Evolutionary conservation across 2,113 vertebrate species (phyloP), one percentile per base, ranked within the genome.

Genomic region (Numida meleagris): DNA sequence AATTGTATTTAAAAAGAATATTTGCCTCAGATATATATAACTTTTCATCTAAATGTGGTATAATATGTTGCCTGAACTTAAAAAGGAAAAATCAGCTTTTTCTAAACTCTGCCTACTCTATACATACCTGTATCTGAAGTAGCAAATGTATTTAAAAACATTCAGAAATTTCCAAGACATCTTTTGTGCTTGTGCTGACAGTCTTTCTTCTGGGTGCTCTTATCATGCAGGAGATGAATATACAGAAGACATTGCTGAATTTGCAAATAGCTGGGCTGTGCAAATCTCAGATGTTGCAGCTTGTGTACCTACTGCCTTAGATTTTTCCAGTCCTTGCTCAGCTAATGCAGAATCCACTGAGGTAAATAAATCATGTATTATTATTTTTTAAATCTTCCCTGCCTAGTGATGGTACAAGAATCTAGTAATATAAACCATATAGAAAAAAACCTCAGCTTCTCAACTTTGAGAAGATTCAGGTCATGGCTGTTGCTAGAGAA

Each of bases 231-330:
- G 83, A 94, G 97, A 85, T 91, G 97, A 98, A 94, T 94, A 96
- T 75, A 99, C 98, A 75, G 99, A 99, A 91, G 98, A 99, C 62
- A 97, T 99, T 79, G 98, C 98, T 71, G 95, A 98, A 92, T 99
- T 99, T 98, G 99, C 98, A 73, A 99, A 99, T 97, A 99, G 98
- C 88, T 99, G 99, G 99, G 94, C 93, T 18, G 98, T 99, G 73
- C 98, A 99, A 93, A 98, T 98, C 61, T 98, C 98, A 86, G 98
- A 98, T 40, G 98, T 98, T n/a, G 50, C 58, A 88, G 86, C 61
- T 62, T 99, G 99, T 98, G 96, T 98, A 50, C 97, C 97, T 40
- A 98, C 98, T 79, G 98, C 98, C n/a, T 98, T 98, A 21, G 98
- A 99, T 96, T 99, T 99, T 96, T 98, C 96, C 51, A 98, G 98